Evolutionary conservation across 2,113 vertebrate genomes (phyloP).

Genomic region (Delphinus delphis): DNA sequence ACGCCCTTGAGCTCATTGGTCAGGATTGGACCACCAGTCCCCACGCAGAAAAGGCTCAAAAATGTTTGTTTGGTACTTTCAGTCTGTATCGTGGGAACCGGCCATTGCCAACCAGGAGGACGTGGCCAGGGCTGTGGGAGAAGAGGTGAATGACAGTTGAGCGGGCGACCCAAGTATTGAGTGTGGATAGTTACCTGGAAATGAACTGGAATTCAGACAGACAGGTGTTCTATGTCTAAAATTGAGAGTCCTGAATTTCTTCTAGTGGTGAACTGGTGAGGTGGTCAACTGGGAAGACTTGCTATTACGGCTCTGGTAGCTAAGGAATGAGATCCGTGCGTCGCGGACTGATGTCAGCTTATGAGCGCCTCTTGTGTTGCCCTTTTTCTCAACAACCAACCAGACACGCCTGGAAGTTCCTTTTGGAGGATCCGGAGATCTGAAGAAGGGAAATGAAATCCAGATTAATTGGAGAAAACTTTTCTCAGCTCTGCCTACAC

Average conservation of each 20-base stretch:
- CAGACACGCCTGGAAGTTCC: not conserved
- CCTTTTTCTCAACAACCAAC: not conserved
- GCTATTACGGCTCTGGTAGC: not conserved
- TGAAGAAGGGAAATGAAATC: constrained; percentile 22
- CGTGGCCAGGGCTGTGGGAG: not conserved
- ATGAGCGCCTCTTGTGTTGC: not conserved
- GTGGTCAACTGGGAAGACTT: not conserved
- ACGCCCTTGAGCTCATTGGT: not conserved
- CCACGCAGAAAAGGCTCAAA: not conserved
- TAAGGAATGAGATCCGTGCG: accelerated
- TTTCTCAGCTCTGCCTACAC: not conserved
- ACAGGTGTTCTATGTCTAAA: not conserved
- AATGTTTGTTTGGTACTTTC: not conserved
- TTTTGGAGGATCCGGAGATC: not conserved
- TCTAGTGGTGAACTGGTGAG: not conserved
- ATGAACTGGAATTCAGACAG: not conserved
- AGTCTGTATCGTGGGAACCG: not conserved
- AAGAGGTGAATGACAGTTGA: not conserved
- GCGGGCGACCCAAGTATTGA: not conserved
- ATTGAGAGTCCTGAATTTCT: not conserved
- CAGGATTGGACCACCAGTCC: not conserved
- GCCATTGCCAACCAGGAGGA: not conserved
- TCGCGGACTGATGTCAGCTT: not conserved
- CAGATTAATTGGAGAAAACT: not conserved
- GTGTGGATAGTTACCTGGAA: not conserved